Base-by-base conservation (phyloP, 2,888 invertebrate genomes). In the Disparrhopalites patrizii region DNA sequence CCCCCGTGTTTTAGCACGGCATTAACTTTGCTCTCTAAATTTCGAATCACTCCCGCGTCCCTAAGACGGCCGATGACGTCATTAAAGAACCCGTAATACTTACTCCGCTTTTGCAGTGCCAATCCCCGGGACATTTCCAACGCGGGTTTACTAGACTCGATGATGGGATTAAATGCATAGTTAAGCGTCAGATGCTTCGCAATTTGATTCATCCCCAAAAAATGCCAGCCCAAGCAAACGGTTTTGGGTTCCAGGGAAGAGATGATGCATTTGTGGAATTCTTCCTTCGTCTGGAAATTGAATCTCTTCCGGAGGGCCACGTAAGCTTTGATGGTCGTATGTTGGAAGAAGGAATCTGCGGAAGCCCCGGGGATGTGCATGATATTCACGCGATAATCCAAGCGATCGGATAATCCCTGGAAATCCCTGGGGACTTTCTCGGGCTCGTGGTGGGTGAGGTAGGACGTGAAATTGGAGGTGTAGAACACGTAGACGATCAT, bases 341-440 rank as follows among this genome's bases (percentile, higher is more conserved):
- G 5, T 43, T 43, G n/a, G 5, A 4, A 18, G 20, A 43, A 43
- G n/a, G 20, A 20, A 4, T 18, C 43, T 4, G 43, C 5, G 7
- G 18, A n/a, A 43, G 43, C 43, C 43, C 18, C 43, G 20, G n/a
- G 18, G 18, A 43, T 18, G 3, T 43, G 15, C n/a, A 43, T 43
- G 20, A 8, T 18, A 18, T 43, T 43, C 18, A 43, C 15, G 5
- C 20, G 7, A 15, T 43, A 43, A 4, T 4, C 15, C 15, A 8
- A 15, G 15, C 3, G 18, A 5, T 8, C 18, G 20, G 43, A 43
- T 15, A 43, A 43, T 43, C 20, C 43, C n/a, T 43, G 18, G 20
- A 43, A 43, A 15, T 8, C 43, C 15, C 43, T 43, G 43, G 43
- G 43, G n/a, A 43, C 43, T 43, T 43, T 43, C n/a, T 43, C 43